phyloP scores from a whole-genome alignment of 2,797 vertebrate genomes.

The Gymnothorax javanicus region DNA sequence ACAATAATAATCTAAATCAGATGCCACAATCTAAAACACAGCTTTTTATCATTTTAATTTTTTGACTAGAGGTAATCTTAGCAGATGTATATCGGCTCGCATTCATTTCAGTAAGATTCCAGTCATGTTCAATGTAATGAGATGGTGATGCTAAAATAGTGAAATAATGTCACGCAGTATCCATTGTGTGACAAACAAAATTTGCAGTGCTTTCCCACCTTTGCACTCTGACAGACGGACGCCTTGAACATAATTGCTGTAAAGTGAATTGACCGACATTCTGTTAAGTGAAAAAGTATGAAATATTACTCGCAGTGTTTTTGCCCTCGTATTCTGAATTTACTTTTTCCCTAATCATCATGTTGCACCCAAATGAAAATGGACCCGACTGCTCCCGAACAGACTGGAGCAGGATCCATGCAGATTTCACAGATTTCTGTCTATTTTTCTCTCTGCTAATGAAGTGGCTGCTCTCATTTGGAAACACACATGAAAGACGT shows the following conservation, averaged over 20 bases:
- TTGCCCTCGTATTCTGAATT: background rate
- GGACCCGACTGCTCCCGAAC: background rate
- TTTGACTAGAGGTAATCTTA: background rate
- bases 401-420: background rate
- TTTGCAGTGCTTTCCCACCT: background rate
- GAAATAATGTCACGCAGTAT: background rate
- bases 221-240: background rate
- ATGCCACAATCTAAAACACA: background rate
- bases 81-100: background rate
- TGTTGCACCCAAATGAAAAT: conserved; percentile 8
- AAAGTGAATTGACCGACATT: background rate
- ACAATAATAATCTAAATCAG: background rate
- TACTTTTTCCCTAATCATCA: background rate
- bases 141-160: background rate
- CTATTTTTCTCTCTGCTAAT: conserved; percentile 2
- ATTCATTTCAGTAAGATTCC: background rate
- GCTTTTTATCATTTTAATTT: background rate
- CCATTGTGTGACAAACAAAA: background rate
- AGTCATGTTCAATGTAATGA: background rate
- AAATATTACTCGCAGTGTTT: background rate
- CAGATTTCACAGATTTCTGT: conserved; percentile 10
- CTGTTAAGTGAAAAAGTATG: conserved; percentile 2
- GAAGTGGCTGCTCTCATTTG: conserved; percentile 12
- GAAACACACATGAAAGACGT: conserved; percentile 16
- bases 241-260: background rate